These are phyloP conservation scores for Coracias cyanogaster DNA, from an alignment of 2,797 vertebrate species.

Conservation along the genomic window DNA sequence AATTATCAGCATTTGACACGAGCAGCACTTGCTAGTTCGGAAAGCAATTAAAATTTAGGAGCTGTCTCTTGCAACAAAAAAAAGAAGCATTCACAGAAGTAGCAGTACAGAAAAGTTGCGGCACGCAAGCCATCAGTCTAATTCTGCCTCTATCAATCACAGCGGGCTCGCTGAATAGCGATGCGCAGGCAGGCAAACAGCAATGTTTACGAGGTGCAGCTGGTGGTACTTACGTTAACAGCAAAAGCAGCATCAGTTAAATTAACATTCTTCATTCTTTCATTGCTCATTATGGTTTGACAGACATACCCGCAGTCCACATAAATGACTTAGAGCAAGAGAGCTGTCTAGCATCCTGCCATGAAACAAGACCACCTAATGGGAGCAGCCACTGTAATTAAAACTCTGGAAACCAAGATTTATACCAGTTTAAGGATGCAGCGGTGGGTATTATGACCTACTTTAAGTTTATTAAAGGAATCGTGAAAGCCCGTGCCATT, in stretches of 20 bases:
- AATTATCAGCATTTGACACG: constrained; percentile 75
- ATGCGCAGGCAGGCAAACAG: constrained; percentile 45
- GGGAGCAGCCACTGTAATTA: constrained; percentile 64
- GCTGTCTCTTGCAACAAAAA: constrained; percentile 71
- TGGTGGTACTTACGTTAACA: constrained; percentile 73
- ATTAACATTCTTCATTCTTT: constrained; percentile 70
- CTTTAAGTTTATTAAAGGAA: constrained; percentile 60
- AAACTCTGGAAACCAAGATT: constrained; percentile 57
- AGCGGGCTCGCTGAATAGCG: constrained; percentile 12
- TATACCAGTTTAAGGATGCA: constrained; percentile 54
- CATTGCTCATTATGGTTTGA: constrained; percentile 65
- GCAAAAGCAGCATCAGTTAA: constrained; percentile 66
- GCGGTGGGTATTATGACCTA: constrained; percentile 41
- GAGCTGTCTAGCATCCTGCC: constrained; percentile 56
- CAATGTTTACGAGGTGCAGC: constrained; percentile 76
- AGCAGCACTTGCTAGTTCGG: constrained; percentile 65
- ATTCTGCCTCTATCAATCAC: constrained; percentile 67
- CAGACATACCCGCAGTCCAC: constrained; percentile 69
- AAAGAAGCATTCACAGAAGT: constrained; percentile 24
- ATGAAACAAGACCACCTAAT: constrained; percentile 64
- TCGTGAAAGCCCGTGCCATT: not conserved
- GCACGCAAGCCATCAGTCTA: constrained; percentile 39
- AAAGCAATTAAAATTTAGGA: constrained; percentile 80
- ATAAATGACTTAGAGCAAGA: constrained; percentile 67
- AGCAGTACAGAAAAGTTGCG: not conserved